Evolutionary conservation across 2,113 vertebrate species (phyloP).

Genomic region (human): GRCh38 chr6:127024001-127024500

Average conservation of each 20-base stretch:
- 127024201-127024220: not conserved
- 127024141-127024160: too few relatives aligned
- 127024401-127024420: not conserved
- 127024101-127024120: too few relatives aligned
- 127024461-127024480: not conserved
- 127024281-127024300: not conserved
- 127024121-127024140: too few relatives aligned
- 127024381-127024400: not conserved
- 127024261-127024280: not conserved
- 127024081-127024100: too few relatives aligned
- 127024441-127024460: not conserved
- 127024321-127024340: not conserved
- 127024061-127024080: too few relatives aligned
- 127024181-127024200: not conserved
- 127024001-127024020: too few relatives aligned
- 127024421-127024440: not conserved
- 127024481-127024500: not conserved
- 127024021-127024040: too few relatives aligned
- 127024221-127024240: not conserved
- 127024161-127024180: too few relatives aligned
- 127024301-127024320: not conserved
- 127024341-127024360: not conserved
- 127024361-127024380: not conserved
- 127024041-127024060: too few relatives aligned
- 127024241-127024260: not conserved